Conservation (phyloP, 2,113 vertebrate genomes). For the Nycticorax nycticorax region DNA sequence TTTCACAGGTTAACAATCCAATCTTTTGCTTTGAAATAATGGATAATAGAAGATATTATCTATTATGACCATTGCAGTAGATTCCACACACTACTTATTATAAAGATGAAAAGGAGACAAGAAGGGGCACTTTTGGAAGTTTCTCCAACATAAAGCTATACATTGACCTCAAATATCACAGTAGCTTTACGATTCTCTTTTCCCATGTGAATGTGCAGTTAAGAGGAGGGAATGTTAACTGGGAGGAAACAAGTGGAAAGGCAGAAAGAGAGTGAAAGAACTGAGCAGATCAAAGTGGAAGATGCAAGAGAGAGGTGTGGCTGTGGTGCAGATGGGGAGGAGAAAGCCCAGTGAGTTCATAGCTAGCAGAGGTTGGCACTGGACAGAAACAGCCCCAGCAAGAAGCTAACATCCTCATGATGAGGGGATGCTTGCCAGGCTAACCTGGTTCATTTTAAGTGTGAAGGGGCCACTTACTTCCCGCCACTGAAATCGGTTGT, state of each 20-base stretch:
- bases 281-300: neutral
- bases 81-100: neutral
- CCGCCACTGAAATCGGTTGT: neutral
- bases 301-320: neutral
- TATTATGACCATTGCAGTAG: neutral
- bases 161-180: neutral
- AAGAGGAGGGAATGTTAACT: neutral
- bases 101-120: neutral
- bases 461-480: neutral
- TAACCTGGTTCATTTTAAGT: neutral
- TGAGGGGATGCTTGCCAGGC: neutral
- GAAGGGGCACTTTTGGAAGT: neutral
- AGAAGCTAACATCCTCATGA: neutral
- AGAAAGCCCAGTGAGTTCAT: neutral
- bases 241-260: neutral
- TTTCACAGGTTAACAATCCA: neutral
- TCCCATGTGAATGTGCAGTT: neutral
- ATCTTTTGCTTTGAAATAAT: neutral
- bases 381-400: neutral
- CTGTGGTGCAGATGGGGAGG: neutral
- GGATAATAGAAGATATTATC: neutral
- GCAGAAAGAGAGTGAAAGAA: neutral
- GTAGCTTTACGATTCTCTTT: neutral
- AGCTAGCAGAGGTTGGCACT: neutral
- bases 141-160: neutral